Conservation (phyloP, 2,888 invertebrate genomes). For the Nesidiocoris tenuis region DNA sequence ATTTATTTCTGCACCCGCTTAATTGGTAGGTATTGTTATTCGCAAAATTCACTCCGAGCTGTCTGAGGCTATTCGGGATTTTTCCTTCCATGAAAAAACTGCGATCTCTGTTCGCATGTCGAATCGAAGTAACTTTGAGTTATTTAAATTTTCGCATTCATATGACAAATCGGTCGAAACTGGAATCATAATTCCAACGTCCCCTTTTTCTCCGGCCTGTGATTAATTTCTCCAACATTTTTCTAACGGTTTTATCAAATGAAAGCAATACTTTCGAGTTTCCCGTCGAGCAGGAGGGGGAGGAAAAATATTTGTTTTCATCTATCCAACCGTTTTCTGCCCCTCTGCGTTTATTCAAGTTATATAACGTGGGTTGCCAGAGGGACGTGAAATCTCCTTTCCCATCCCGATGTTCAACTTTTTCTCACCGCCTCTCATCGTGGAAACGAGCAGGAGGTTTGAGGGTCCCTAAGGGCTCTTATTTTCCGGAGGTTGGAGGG, state of each 20-base stretch:
- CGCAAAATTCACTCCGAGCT: no score
- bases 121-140: no score
- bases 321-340: constrained; percentile 22
- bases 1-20: no score
- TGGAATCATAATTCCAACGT: no score
- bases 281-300: not conserved
- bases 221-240: not conserved
- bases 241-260: constrained; percentile 19
- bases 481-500: constrained; percentile 22
- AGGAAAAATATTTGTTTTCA: constrained; percentile 29
- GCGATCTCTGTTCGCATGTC: no score
- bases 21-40: no score
- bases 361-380: constrained; percentile 11
- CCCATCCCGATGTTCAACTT: not conserved
- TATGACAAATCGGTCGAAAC: no score
- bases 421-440: not conserved
- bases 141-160: no score
- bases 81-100: no score
- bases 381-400: not conserved
- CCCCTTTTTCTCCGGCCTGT: not conserved
- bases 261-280: constrained; percentile 22
- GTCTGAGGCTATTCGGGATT: no score
- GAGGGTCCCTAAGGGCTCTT: constrained; percentile 34
- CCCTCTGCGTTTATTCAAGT: constrained; percentile 30
- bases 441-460: not conserved